phyloP scores from a whole-genome alignment of 2,888 invertebrate genomes.

The Troilus luridus region DNA sequence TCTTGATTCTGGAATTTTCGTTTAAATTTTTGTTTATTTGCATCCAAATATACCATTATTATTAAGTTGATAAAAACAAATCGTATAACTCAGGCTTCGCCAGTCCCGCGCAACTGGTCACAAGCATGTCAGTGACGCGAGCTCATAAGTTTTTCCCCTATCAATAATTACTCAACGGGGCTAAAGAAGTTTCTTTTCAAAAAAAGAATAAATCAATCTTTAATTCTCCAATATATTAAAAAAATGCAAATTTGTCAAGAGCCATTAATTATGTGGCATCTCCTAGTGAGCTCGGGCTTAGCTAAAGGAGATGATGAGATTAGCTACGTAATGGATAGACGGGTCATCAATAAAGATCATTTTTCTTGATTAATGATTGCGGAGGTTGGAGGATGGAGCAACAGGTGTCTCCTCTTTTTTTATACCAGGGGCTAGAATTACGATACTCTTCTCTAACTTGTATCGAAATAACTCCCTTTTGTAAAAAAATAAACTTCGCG shows the following conservation, averaged over 20 bases:
- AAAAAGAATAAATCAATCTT: not conserved
- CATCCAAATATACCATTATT: too few species aligned
- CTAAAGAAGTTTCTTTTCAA: too few species aligned
- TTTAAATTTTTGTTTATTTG: too few species aligned
- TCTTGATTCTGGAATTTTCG: too few species aligned
- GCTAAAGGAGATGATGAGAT: not conserved
- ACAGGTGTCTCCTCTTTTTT: constrained; percentile 23
- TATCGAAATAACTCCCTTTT: not conserved
- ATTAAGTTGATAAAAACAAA: too few species aligned
- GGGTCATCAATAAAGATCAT: constrained; percentile 45
- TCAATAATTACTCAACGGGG: too few species aligned
- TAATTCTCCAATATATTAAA: not conserved
- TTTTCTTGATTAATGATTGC: constrained; percentile 41
- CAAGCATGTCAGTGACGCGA: too few species aligned
- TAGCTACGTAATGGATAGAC: constrained; percentile 1
- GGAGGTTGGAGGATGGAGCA: not conserved
- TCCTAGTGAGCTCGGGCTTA: not conserved
- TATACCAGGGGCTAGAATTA: not conserved
- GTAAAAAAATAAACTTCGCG: not conserved
- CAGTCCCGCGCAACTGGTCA: too few species aligned
- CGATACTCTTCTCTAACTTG: not conserved
- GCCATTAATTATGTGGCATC: not conserved
- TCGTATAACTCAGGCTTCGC: too few species aligned
- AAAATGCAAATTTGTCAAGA: constrained; percentile 12
- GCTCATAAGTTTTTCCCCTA: too few species aligned